These are phyloP conservation scores for Mixornis gularis DNA, from an alignment of 2,113 vertebrate genomes.

Conservation along the genomic window DNA sequence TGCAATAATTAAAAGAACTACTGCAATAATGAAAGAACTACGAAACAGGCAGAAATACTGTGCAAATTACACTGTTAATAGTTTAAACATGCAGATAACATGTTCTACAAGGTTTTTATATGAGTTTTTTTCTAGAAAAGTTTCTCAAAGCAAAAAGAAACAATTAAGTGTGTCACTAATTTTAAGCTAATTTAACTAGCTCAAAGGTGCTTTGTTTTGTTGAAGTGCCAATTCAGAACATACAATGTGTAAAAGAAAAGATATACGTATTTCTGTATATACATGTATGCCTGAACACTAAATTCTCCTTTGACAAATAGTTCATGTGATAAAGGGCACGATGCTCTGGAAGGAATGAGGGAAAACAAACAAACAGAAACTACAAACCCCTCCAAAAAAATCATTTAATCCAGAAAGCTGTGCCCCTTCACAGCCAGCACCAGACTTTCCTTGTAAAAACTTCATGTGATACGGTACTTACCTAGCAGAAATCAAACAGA, in stretches of 20 bases:
- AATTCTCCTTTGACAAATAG: not conserved
- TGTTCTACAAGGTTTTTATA: not conserved
- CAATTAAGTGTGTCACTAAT: not conserved
- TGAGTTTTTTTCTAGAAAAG: not conserved
- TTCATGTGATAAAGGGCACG: not conserved
- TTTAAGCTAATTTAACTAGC: not conserved
- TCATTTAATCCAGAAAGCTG: not conserved
- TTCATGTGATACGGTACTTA: not conserved
- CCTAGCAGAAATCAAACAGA: not conserved
- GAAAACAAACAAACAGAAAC: not conserved
- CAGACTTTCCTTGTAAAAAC: not conserved
- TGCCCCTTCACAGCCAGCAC: not conserved
- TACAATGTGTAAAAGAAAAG: not conserved
- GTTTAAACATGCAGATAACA: not conserved
- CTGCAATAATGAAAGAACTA: not conserved
- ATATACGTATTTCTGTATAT: not conserved
- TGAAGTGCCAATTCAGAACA: not conserved
- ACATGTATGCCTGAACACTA: not conserved
- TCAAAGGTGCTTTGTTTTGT: not conserved
- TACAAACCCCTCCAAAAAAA: not conserved
- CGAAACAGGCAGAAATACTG: not conserved
- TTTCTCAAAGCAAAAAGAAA: not conserved
- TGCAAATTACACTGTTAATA: not conserved
- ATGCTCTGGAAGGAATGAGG: not conserved
- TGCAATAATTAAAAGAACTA: not conserved